Evolutionary conservation across 2,113 vertebrate genomes (phyloP).

Genomic region (Phoxinus phoxinus): DNA sequence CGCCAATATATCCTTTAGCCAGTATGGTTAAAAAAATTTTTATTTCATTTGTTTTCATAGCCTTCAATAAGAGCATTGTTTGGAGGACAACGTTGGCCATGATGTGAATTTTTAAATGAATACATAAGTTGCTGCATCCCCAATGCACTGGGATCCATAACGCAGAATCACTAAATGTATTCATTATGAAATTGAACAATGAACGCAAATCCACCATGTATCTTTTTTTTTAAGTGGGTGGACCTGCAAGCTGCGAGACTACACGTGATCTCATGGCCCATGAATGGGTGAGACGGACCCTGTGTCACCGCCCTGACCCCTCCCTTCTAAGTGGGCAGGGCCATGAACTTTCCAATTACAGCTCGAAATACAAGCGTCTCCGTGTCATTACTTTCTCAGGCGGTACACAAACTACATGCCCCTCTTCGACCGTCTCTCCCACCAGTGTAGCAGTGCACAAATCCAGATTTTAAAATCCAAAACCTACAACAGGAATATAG

Average conservation of each 20-base stretch:
- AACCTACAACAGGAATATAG: slow-evolving; percentile 17
- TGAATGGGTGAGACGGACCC: slow-evolving; percentile 33
- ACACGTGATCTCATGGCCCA: slow-evolving; percentile 43
- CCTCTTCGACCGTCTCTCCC: neutral
- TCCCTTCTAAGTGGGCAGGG: slow-evolving; percentile 36
- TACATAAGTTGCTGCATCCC: no score
- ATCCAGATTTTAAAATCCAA: slow-evolving; percentile 36
- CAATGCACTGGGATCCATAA: neutral
- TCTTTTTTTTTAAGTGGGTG: slow-evolving; percentile 40
- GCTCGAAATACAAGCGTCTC: slow-evolving; percentile 9
- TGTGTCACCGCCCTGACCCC: slow-evolving; percentile 34
- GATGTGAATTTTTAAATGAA: neutral
- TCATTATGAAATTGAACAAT: slow-evolving; percentile 19
- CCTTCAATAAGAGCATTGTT: no score
- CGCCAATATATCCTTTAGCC: no score
- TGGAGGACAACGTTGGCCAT: no score
- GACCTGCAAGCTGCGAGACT: slow-evolving; percentile 17
- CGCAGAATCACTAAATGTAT: neutral
- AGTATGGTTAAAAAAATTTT: no score
- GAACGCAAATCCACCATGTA: slow-evolving; percentile 1
- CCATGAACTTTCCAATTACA: slow-evolving; percentile 43
- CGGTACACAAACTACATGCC: neutral
- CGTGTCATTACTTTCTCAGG: slow-evolving; percentile 13
- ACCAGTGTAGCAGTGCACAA: neutral
- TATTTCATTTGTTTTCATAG: no score